Conservation (phyloP, 2,797 vertebrate genomes). For the Margarornis squamiger region DNA sequence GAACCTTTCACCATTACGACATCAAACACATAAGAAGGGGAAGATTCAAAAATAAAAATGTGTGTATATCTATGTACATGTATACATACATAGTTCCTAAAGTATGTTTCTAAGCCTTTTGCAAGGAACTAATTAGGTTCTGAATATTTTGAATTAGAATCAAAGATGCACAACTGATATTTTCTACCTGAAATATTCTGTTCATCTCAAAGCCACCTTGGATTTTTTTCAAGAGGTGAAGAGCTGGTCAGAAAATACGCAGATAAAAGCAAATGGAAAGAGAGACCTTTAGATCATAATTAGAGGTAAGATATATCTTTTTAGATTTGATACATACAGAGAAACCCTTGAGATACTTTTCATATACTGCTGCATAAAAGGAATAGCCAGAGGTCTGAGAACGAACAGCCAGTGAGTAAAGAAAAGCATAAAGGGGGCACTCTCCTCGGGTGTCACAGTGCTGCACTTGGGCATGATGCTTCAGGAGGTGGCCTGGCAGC, state of each 20-base stretch:
- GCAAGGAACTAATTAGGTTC: neutral
- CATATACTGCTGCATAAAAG: neutral
- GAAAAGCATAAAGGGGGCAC: neutral
- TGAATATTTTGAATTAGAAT: neutral
- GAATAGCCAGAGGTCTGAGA: neutral
- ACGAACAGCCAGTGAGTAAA: rapidly evolving
- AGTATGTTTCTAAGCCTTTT: neutral
- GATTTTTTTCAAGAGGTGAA: neutral
- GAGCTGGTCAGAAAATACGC: neutral
- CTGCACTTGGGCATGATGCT: no score
- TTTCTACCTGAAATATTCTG: neutral
- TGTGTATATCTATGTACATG: rapidly evolving
- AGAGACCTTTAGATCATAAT: neutral
- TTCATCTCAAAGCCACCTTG: neutral
- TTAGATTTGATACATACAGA: neutral
- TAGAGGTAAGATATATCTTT: neutral
- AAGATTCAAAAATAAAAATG: neutral
- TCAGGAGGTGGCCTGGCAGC: neutral
- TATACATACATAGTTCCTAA: neutral
- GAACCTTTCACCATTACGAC: neutral
- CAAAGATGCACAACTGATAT: neutral
- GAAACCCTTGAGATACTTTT: neutral
- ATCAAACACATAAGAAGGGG: neutral
- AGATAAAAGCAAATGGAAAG: neutral
- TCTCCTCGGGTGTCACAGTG: no score